These are phyloP conservation scores for Drosophila tanythrix DNA, from an alignment of 2,888 invertebrate species.

Conservation along the genomic window DNA sequence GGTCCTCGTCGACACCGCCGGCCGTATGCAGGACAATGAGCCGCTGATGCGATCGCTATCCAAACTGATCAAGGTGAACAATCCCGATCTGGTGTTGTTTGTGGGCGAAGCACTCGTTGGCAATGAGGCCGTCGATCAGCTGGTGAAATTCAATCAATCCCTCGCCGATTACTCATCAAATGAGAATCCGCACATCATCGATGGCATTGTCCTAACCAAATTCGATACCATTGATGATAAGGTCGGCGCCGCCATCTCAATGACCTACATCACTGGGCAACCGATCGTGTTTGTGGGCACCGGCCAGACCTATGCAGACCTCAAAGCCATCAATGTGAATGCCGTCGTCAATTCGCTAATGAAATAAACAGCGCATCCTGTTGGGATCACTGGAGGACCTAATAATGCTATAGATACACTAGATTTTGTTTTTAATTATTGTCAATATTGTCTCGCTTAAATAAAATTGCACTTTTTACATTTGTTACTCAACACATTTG, in stretches of 20 bases:
- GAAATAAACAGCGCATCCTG: slow-evolving; percentile 87
- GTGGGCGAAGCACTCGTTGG: slow-evolving; percentile 99
- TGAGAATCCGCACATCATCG: slow-evolving; percentile 94
- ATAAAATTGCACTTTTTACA: slow-evolving; percentile 55
- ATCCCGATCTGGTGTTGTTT: slow-evolving; percentile 99
- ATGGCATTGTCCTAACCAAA: slow-evolving; percentile 99
- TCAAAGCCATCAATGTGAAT: slow-evolving; percentile 97
- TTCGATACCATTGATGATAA: slow-evolving; percentile 99
- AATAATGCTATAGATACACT: slow-evolving; percentile 14
- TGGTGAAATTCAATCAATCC: slow-evolving; percentile 99
- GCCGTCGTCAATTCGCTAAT: slow-evolving; percentile 98
- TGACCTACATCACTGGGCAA: slow-evolving; percentile 99
- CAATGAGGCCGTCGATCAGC: slow-evolving; percentile 99
- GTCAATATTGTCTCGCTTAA: slow-evolving; percentile 7
- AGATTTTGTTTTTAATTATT: slow-evolving; percentile 23
- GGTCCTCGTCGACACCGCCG: slow-evolving; percentile 99
- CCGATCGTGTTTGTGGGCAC: slow-evolving; percentile 98
- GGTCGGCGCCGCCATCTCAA: slow-evolving; percentile 99
- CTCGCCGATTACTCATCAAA: slow-evolving; percentile 95
- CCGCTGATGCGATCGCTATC: slow-evolving; percentile 99
- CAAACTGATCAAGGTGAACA: slow-evolving; percentile 98
- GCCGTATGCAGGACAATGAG: slow-evolving; percentile 99
- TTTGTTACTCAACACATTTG: slow-evolving; percentile 48
- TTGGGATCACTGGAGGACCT: slow-evolving; percentile 3
- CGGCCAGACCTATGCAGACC: slow-evolving; percentile 99